phyloP scores from a whole-genome alignment of 2,113 vertebrate genomes.

The Dromiciops gliroides region DNA sequence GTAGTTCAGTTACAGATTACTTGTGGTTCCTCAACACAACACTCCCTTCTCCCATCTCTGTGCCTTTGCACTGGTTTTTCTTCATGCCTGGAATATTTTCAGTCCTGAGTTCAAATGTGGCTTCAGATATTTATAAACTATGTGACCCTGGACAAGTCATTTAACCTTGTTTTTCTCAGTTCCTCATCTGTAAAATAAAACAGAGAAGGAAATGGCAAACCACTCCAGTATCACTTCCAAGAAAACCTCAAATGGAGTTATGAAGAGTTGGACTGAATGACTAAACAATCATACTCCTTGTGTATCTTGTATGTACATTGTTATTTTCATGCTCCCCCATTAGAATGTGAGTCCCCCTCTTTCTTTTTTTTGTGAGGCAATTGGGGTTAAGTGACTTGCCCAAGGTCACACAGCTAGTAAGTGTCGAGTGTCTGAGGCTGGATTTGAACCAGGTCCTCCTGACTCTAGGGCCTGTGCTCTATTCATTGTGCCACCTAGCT shows the following conservation, averaged over 20 bases:
- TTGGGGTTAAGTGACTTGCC: too few relatives aligned
- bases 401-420: too few relatives aligned
- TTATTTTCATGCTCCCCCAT: too few relatives aligned
- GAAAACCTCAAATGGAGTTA: not conserved
- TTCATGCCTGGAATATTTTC: not conserved
- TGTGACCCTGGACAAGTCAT: not conserved
- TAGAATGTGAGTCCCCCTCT: fast-evolving
- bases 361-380: too few relatives aligned
- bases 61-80: not conserved
- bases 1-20: not conserved
- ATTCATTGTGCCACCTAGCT: too few relatives aligned
- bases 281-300: too few relatives aligned
- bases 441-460: too few relatives aligned
- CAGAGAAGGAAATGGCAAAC: not conserved
- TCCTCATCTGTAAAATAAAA: not conserved
- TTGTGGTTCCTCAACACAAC: not conserved
- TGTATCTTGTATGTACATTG: too few relatives aligned
- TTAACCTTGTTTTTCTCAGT: not conserved
- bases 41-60: not conserved
- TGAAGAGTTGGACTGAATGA: too few relatives aligned
- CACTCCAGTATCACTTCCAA: not conserved
- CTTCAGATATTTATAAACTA: not conserved
- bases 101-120: not conserved
- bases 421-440: too few relatives aligned
- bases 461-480: too few relatives aligned